Conservation (phyloP, 2,888 invertebrate genomes). For the Idaea biselata region DNA sequence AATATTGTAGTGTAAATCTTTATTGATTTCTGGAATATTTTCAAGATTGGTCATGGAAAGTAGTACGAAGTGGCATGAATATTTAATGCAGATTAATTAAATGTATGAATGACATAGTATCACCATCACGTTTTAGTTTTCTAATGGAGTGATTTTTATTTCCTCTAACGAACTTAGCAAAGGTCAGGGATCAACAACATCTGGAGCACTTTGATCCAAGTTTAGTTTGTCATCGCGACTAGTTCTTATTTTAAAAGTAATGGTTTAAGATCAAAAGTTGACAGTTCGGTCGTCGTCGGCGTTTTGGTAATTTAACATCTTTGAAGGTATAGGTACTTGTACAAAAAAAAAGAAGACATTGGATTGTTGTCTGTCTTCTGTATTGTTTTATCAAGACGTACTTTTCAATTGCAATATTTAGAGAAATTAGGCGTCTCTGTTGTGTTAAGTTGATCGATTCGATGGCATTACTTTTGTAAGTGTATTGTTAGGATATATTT, state of each 20-base stretch:
- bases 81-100: not conserved
- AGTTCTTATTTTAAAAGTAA: not conserved
- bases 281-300: not conserved
- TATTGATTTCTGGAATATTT: constrained; percentile 47
- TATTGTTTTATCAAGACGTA: not conserved
- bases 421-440: not conserved
- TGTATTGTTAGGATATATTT: constrained; percentile 50
- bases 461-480: constrained; percentile 55
- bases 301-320: not conserved
- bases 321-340: not conserved
- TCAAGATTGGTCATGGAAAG: constrained; percentile 36
- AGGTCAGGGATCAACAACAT: not conserved
- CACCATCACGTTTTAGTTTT: constrained; percentile 1
- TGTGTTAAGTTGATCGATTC: constrained; percentile 38
- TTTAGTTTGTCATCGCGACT: not conserved
- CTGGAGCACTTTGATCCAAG: not conserved
- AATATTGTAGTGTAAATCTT: constrained; percentile 44
- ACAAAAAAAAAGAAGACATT: not conserved
- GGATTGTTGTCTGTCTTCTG: not conserved
- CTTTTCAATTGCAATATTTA: not conserved
- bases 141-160: not conserved
- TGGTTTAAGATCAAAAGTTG: not conserved
- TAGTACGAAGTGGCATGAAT: constrained; percentile 38
- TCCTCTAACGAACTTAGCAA: not conserved
- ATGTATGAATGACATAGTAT: constrained; percentile 1